These are phyloP conservation scores for Drosophila fulvimacula DNA, from an alignment of 2,888 invertebrate species.

Conservation along the genomic window DNA sequence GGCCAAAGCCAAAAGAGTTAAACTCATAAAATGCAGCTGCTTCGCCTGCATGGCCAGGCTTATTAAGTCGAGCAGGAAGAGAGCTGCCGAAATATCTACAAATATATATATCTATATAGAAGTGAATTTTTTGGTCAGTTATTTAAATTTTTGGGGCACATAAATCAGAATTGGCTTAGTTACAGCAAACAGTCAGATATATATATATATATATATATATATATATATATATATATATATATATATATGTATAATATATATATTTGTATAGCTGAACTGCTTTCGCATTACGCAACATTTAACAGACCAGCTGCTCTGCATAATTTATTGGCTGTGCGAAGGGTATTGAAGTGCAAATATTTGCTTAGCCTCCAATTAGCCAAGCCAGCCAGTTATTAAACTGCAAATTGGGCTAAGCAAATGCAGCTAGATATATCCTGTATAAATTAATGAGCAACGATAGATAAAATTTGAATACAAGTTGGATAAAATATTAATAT, in stretches of 20 bases:
- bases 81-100: not conserved
- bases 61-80: conserved; percentile 41
- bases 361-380: conserved; percentile 54
- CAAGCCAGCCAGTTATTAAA: conserved; percentile 50
- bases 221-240: not conserved
- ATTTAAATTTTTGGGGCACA: conserved; percentile 5
- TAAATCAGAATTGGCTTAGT: conserved; percentile 6
- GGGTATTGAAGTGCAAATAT: conserved; percentile 55
- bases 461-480: too few species aligned
- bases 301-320: conserved; percentile 16
- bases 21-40: conserved; percentile 54
- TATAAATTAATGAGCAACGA: not conserved
- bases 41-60: conserved; percentile 36
- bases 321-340: conserved; percentile 13
- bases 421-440: not conserved
- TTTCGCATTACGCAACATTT: conserved; percentile 25
- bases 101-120: not conserved
- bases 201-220: not conserved
- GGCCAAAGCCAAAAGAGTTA: conserved; percentile 49
- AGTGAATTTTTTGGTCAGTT: not conserved
- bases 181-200: not conserved
- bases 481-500: too few species aligned
- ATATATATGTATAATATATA: too few species aligned
- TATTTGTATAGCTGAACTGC: too few species aligned
- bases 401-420: conserved; percentile 2